phyloP scores from a whole-genome alignment of 2,888 invertebrate species.

The Acanthopleura granulata region DNA sequence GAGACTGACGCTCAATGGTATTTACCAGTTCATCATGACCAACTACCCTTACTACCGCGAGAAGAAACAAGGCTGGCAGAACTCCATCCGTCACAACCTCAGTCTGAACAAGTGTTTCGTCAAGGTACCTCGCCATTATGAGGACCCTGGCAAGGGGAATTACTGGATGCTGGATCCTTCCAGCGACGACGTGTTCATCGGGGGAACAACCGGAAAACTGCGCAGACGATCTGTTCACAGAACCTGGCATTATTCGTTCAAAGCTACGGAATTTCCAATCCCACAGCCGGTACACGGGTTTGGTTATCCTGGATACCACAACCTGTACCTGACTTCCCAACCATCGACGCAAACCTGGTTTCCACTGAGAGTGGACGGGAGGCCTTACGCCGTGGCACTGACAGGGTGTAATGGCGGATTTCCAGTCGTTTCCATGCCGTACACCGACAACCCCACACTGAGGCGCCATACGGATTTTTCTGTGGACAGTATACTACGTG shows the following conservation, averaged over 20 bases:
- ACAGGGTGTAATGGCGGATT: too few species aligned
- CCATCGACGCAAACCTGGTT: too few species aligned
- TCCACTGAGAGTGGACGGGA: too few species aligned
- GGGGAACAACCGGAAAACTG: conserved; percentile 96
- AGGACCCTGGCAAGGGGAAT: conserved; percentile 99
- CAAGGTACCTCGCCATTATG: conserved; percentile 88
- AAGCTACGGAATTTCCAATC: conserved; percentile 73
- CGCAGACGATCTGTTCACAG: conserved; percentile 89
- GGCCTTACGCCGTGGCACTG: too few species aligned
- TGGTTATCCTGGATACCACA: too few species aligned
- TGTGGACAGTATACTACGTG: too few species aligned
- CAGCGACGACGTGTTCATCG: conserved; percentile 98
- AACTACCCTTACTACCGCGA: conserved; percentile 98
- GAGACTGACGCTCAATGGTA: conserved; percentile 92
- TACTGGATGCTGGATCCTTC: conserved; percentile 99
- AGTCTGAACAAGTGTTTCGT: conserved; percentile 99
- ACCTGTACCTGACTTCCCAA: too few species aligned
- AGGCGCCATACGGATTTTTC: too few species aligned
- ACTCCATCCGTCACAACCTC: conserved; percentile 96
- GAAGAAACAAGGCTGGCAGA: conserved; percentile 99
- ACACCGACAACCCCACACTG: too few species aligned
- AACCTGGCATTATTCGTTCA: conserved; percentile 89
- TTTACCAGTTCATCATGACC: conserved; percentile 98
- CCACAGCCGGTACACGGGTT: too few species aligned
- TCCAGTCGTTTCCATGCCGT: too few species aligned